phyloP scores from a whole-genome alignment of 2,797 vertebrate genomes.

The Phoebastria nigripes region DNA sequence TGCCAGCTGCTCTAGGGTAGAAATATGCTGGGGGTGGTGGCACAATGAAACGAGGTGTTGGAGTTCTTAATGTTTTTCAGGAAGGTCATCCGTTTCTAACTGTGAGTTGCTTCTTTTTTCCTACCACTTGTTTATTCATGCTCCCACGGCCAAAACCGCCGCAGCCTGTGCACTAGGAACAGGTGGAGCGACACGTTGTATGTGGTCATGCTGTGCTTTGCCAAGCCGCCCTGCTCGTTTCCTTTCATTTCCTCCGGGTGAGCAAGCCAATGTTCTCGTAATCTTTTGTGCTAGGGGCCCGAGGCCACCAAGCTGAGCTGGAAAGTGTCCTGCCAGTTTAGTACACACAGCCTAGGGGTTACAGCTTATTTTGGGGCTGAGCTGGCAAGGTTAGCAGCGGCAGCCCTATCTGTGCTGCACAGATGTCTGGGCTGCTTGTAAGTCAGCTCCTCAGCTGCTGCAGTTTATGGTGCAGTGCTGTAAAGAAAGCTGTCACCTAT shows the following conservation, averaged over 20 bases:
- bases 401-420: neutral
- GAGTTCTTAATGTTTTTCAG: neutral
- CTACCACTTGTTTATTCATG: neutral
- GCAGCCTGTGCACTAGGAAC: neutral
- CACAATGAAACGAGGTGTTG: neutral
- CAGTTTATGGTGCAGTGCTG: neutral
- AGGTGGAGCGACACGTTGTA: slow-evolving; percentile 1
- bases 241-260: neutral
- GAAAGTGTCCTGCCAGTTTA: neutral
- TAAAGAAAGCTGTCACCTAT: neutral
- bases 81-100: neutral
- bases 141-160: accelerated
- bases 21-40: accelerated
- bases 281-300: accelerated
- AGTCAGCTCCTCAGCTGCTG: neutral
- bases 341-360: neutral
- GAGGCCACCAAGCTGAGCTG: neutral
- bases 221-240: neutral
- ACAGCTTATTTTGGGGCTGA: neutral
- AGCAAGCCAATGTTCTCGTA: neutral
- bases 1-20: neutral
- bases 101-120: neutral
- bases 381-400: neutral
- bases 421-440: neutral
- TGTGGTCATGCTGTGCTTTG: neutral